These are phyloP conservation scores for Coregonus sp. DNA, from an alignment of 2,797 vertebrate genomes.

Conservation along the genomic window DNA sequence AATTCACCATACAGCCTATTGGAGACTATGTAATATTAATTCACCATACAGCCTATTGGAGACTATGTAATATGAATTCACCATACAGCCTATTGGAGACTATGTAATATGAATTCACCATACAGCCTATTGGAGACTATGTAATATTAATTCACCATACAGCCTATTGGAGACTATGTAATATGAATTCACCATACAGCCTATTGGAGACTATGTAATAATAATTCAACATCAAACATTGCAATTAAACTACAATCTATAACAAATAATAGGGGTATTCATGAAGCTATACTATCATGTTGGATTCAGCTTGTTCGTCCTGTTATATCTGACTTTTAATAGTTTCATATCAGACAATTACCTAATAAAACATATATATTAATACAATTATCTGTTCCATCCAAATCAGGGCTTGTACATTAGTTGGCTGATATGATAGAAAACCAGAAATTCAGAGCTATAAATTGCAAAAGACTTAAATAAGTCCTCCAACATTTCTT, in stretches of 20 bases:
- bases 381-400: constrained; percentile 46
- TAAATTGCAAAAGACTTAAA: constrained; percentile 63
- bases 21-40: neutral
- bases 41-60: neutral
- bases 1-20: neutral
- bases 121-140: too few relatives aligned
- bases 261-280: constrained; percentile 43
- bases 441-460: constrained; percentile 25
- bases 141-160: too few relatives aligned
- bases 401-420: constrained; percentile 21
- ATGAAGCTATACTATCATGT: constrained; percentile 4
- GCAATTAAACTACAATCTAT: constrained; percentile 4
- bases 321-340: constrained; percentile 37
- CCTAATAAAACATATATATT: constrained; percentile 46
- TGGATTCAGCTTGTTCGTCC: neutral
- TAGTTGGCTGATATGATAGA: constrained; percentile 17
- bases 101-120: too few relatives aligned
- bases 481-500: constrained; percentile 55
- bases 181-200: neutral
- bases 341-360: constrained; percentile 41
- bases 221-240: constrained; percentile 24
- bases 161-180: neutral
- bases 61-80: too few relatives aligned
- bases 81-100: too few relatives aligned
- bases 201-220: neutral